Evolutionary conservation across 2,113 vertebrate genomes (phyloP).

Genomic region (Arizona elegans): DNA sequence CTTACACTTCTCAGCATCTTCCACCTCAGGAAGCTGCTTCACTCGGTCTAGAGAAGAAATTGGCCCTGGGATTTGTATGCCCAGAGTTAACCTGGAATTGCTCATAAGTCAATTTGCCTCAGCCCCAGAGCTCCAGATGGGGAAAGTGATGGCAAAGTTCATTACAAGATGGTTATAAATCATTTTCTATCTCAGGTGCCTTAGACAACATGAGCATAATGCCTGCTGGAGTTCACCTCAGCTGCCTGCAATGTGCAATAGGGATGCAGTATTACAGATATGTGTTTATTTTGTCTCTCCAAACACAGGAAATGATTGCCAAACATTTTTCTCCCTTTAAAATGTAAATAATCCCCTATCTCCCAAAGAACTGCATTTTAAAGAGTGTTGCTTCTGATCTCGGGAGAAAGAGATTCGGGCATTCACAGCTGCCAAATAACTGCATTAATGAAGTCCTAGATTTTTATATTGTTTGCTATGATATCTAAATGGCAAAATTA

Average conservation of each 20-base stretch:
- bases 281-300: neutral
- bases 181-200: neutral
- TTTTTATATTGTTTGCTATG: neutral
- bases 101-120: neutral
- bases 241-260: neutral
- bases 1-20: neutral
- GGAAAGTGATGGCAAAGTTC: neutral
- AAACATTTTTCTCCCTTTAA: neutral
- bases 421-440: neutral
- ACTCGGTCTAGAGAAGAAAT: neutral
- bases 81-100: neutral
- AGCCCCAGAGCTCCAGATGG: neutral
- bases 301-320: neutral
- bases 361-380: neutral
- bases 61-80: neutral
- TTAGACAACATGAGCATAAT: neutral
- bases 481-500: neutral
- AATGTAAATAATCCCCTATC: neutral
- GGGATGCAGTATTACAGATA: neutral
- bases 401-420: neutral
- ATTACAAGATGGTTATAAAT: neutral
- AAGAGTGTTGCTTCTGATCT: neutral
- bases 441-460: neutral
- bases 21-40: neutral
- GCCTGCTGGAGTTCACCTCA: neutral